Evolutionary conservation across 2,113 vertebrate species (phyloP), one percentile per base, ranked within the genome.

Genomic region (Hemichromis elongatus): DNA sequence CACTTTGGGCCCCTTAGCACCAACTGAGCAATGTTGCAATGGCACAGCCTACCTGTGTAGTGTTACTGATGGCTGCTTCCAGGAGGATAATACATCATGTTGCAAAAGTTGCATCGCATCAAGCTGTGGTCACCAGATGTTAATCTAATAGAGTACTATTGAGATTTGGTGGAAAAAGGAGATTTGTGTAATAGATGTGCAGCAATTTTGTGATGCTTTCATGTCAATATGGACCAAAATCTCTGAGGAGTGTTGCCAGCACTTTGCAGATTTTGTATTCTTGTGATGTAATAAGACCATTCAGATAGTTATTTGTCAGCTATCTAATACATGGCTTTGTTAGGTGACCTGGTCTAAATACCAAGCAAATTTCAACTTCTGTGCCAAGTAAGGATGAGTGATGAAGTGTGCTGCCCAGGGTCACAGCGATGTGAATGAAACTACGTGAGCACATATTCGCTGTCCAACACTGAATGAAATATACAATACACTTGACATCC

Each of bases 261-360:
- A 37, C 59, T 37, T 63, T 63, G 59, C 30, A 35, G 10, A 37
- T n/a, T 63, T 63, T 63, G 24, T 50, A 47, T 50, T 30, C 6
- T 73, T 77, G 4, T 40, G 16, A 50, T 57, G 4, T 40, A 7
- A 50, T 63, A 63, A 83, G 82, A 55, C 54, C 18, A 35, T 5
- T 24, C 35, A 50, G 47, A 73, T 73, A 0, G 16, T 50, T 73
- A 47, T 30, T 73, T 66, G 78, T 86, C 21, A 70, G 70, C 56
- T 47, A 24, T 75, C 82, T 53, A 81, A 52, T 19, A 45, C 81
- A 79, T 21, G 68, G 56, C 59, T 52, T 75, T 83, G 61, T 68
- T 56, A 37, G 18, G 33, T 79, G 79, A 89, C 68, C 70, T 63
- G 83, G 26, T 90, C 75, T 21, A 87, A 93, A 90, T 82, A 81